Evolutionary conservation across 2,888 invertebrate species (phyloP).

Genomic region (Drosophila barbarae): DNA sequence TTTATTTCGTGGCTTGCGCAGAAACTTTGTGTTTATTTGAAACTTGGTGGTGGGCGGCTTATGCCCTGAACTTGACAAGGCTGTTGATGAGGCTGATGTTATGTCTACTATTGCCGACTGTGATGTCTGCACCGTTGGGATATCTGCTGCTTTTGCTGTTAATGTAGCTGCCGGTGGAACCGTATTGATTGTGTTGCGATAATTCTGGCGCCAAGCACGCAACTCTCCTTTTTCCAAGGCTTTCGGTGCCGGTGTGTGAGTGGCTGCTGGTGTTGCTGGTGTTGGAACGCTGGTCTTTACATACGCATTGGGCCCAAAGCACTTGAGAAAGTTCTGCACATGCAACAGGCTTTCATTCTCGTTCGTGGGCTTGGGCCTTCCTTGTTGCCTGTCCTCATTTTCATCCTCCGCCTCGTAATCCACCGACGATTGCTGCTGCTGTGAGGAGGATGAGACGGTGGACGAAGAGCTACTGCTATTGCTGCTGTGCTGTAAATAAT

Average conservation of each 20-base stretch:
- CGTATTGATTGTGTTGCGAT: conserved; percentile 27
- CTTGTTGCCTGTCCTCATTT: conserved; percentile 64
- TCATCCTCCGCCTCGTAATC: conserved; percentile 72
- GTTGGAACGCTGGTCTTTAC: conserved; percentile 14
- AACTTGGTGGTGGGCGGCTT: conserved; percentile 70
- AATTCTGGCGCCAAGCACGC: conserved; percentile 58
- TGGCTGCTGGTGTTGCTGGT: conserved; percentile 5
- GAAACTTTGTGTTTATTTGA: conserved; percentile 78
- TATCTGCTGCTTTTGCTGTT: background rate
- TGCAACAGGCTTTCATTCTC: conserved; percentile 69
- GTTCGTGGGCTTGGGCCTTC: conserved; percentile 53
- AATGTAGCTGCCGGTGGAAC: conserved; percentile 5
- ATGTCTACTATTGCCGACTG: conserved; percentile 6
- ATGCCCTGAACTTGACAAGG: conserved; percentile 24
- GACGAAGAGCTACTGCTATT: conserved; percentile 53
- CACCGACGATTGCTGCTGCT: conserved; percentile 65
- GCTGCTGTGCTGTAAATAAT: conserved; percentile 50
- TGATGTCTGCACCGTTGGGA: conserved; percentile 11
- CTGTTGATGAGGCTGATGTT: conserved; percentile 23
- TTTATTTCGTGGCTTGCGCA: conserved; percentile 77
- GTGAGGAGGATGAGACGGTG: conserved; percentile 58
- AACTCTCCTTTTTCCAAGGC: conserved; percentile 40
- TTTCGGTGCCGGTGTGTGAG: conserved; percentile 7
- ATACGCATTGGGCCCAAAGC: conserved; percentile 67
- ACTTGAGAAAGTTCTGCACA: conserved; percentile 77